A percentile compares a stretch with the other conserved stretches of the same genome.
phyloP scores from a whole-genome alignment of 2,888 invertebrate species.

The Emmelina monodactyla region DNA sequence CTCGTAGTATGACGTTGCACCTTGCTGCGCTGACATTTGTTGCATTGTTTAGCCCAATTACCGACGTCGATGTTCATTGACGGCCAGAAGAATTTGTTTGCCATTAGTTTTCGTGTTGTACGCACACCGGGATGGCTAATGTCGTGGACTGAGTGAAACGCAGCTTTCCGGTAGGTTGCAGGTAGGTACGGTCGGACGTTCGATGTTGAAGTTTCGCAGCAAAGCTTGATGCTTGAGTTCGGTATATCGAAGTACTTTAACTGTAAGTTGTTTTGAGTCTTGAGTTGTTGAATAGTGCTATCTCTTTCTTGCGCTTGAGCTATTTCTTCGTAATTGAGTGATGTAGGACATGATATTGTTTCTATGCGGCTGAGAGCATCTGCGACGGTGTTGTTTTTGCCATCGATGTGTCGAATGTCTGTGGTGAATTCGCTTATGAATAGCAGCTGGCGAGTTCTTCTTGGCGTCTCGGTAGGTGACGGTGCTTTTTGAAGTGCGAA shows the following conservation, averaged over 20 bases:
- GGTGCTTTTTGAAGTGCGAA: conserved; percentile 5
- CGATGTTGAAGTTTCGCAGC: too few species aligned
- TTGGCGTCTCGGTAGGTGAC: conserved; percentile 7
- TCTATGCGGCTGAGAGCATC: conserved; percentile 18
- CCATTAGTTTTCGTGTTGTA: too few species aligned
- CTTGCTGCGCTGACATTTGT: too few species aligned
- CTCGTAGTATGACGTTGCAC: too few species aligned
- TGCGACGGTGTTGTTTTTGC: conserved; percentile 11
- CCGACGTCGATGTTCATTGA: too few species aligned
- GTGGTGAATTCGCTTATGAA: conserved; percentile 15
- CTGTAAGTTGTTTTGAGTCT: conserved; percentile 4
- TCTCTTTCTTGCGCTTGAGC: conserved; percentile 8
- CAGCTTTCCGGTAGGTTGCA: too few species aligned
- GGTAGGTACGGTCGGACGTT: too few species aligned
- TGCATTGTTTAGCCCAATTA: too few species aligned
- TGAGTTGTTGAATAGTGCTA: conserved; percentile 2
- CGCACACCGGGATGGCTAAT: too few species aligned
- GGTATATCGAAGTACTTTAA: neutral
- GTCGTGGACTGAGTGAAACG: too few species aligned
- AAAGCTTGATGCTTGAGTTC: neutral
- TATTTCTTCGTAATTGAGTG: conserved; percentile 8
- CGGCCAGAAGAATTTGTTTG: too few species aligned
- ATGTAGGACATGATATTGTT: conserved; percentile 4
- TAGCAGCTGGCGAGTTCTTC: conserved; percentile 10
- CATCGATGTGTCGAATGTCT: conserved; percentile 11